phyloP scores from a whole-genome alignment of 1,140 invertebrate species.

The Babylonia areolata region DNA sequence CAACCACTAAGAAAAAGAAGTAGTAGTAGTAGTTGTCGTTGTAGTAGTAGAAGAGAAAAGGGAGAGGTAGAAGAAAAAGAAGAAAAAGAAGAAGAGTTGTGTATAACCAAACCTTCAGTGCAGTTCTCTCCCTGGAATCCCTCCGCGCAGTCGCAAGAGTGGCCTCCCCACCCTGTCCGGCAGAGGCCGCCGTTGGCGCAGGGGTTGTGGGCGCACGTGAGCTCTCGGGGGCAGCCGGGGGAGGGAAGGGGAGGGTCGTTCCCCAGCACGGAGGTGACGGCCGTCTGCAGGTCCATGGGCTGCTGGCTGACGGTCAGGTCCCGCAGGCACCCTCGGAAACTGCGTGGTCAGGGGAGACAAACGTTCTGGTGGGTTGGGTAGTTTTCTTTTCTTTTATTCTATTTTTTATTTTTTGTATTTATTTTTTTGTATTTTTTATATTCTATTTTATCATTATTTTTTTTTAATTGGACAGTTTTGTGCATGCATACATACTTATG shows the following conservation, averaged over 20 bases:
- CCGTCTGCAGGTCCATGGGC: slow-evolving; percentile 47
- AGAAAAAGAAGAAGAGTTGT: too few relatives aligned
- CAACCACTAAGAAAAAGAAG: too few relatives aligned
- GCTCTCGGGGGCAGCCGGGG: slow-evolving; percentile 62
- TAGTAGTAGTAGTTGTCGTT: too few relatives aligned
- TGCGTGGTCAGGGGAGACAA: slow-evolving; percentile 43
- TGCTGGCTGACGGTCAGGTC: slow-evolving; percentile 57
- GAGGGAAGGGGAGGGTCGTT: slow-evolving; percentile 59
- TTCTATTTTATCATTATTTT: too few relatives aligned
- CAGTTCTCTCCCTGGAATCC: slow-evolving; percentile 59
- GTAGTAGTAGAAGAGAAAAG: too few relatives aligned
- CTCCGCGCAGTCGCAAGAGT: slow-evolving; percentile 50
- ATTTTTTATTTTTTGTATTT: too few relatives aligned
- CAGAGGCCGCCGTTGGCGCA: slow-evolving; percentile 58
- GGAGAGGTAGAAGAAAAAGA: too few relatives aligned
- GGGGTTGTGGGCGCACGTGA: slow-evolving; percentile 44
- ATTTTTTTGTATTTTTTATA: too few relatives aligned
- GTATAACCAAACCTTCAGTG: slow-evolving; percentile 51
- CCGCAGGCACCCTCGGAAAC: slow-evolving; percentile 61
- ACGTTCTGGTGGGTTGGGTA: too few relatives aligned
- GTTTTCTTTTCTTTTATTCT: too few relatives aligned
- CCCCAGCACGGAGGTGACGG: slow-evolving; percentile 49
- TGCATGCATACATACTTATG: too few relatives aligned
- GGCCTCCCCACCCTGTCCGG: slow-evolving; percentile 49
- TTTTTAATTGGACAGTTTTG: too few relatives aligned